Evolutionary conservation across 2,797 vertebrate genomes (phyloP).

Genomic region (Lepilemur ruficaudatus): DNA sequence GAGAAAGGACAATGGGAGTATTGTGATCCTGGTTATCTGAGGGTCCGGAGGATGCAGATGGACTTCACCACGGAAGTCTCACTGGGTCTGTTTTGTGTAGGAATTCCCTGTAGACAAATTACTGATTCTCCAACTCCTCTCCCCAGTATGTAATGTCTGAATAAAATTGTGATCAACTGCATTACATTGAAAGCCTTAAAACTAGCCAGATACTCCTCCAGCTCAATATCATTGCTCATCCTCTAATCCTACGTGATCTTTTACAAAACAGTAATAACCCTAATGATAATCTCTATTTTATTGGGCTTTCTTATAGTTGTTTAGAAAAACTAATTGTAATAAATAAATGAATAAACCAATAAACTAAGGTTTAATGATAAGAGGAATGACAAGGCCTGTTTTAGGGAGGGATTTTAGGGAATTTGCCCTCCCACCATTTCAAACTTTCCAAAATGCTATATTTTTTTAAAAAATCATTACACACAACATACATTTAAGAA

Average conservation of each 20-base stretch:
- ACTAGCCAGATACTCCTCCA: constrained; percentile 74
- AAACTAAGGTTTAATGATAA: neutral
- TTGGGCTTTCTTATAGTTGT: constrained; percentile 95
- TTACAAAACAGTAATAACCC: constrained; percentile 82
- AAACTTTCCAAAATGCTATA: neutral
- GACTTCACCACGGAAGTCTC: neutral
- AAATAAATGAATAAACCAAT: neutral
- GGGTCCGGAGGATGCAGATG: neutral
- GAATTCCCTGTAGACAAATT: constrained; percentile 74
- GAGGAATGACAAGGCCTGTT: neutral
- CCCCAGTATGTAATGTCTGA: constrained; percentile 74
- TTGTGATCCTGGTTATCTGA: neutral
- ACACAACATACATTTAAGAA: neutral
- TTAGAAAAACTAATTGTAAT: constrained; percentile 95
- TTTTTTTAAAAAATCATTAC: neutral
- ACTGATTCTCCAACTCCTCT: constrained; percentile 65
- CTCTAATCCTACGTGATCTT: constrained; percentile 78
- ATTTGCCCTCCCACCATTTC: neutral
- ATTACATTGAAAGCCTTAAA: constrained; percentile 79
- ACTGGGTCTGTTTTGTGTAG: constrained; percentile 44
- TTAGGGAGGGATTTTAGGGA: neutral
- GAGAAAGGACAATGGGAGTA: neutral
- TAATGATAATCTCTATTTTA: constrained; percentile 92
- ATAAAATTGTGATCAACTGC: constrained; percentile 78
- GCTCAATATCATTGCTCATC: constrained; percentile 41